Evolutionary conservation across 2,888 invertebrate species (phyloP), one percentile per base, ranked within the genome.

Genomic region (Ormyrus pomaceus): DNA sequence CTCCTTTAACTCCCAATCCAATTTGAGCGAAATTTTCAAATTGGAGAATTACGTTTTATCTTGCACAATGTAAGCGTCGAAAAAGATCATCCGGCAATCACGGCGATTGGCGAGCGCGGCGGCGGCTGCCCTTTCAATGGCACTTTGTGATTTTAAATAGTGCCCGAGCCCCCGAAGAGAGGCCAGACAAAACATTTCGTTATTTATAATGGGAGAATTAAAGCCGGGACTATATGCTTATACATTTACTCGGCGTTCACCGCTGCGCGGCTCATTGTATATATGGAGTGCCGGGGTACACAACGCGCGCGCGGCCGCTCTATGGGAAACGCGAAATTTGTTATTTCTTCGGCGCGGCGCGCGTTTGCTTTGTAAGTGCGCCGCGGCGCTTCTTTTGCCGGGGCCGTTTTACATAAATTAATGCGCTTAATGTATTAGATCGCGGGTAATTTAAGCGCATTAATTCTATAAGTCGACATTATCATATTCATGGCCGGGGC

Each of bases 81-180:
- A 68, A 75, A 70, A 64, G 53, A 72, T 77, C 66, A 72, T 77
- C 50, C 59, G 53, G 65, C 77, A 62, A 68, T 75, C 75, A 34
- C 53, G 56, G 19, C 56, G 46, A 73, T 73, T 73, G 73, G 55
- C 8, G 8, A 8, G 48, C n/a, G 13, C 46, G 46, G 8, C 6
- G 8, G 8, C 7, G n/a, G 48, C 8, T 0, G 9, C 11, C 11
- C 48, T n/a, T n/a, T 66, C 66, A 66, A 34, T 53, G 61, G 45
- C 68, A 75, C 61, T 75, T 59, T 58, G 51, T 45, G 62, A 64
- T 77, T 70, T 70, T 70, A 77, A 70, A 64, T 70, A 64, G 55
- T 46, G 55, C 55, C 46, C 10, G 9, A 19, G 19, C 19, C 19
- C 19, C 53, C 1, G 13, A 10, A 53, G 51, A 56, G 56, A 11